Conservation (phyloP, 2,797 vertebrate genomes). For the Luscinia luscinia region DNA sequence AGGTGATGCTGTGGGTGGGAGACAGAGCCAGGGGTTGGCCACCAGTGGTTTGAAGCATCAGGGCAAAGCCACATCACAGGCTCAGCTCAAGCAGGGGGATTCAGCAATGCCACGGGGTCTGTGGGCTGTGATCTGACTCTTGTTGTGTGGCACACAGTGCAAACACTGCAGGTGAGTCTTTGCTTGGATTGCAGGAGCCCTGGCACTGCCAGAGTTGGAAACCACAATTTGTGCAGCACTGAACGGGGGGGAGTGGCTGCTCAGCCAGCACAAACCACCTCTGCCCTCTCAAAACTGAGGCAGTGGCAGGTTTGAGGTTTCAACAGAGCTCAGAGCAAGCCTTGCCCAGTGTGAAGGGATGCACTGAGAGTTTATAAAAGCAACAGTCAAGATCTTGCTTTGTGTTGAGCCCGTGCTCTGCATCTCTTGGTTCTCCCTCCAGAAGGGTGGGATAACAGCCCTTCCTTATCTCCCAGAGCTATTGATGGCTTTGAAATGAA, state of each 20-base stretch:
- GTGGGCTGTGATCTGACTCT: neutral
- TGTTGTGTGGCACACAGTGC: neutral
- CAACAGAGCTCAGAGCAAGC: neutral
- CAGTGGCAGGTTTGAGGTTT: neutral
- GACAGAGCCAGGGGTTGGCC: neutral
- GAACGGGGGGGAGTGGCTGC: neutral
- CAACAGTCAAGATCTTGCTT: neutral
- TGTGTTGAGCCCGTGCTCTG: neutral
- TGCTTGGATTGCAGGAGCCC: neutral
- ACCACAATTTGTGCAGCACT: rapidly evolving
- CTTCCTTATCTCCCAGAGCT: neutral
- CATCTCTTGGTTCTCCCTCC: neutral
- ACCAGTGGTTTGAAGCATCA: neutral
- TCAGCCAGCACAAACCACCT: neutral
- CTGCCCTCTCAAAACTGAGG: neutral
- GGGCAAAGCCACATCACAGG: neutral
- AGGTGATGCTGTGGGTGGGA: neutral
- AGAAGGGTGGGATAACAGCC: neutral
- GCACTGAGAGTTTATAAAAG: neutral
- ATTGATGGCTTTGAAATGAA: neutral
- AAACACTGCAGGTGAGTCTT: neutral
- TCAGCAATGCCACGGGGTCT: neutral
- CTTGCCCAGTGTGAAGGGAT: neutral
- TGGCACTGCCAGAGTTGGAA: neutral
- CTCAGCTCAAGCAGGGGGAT: neutral